Base-by-base conservation (phyloP, 2,797 vertebrate species). In the Florisuga fusca region DNA sequence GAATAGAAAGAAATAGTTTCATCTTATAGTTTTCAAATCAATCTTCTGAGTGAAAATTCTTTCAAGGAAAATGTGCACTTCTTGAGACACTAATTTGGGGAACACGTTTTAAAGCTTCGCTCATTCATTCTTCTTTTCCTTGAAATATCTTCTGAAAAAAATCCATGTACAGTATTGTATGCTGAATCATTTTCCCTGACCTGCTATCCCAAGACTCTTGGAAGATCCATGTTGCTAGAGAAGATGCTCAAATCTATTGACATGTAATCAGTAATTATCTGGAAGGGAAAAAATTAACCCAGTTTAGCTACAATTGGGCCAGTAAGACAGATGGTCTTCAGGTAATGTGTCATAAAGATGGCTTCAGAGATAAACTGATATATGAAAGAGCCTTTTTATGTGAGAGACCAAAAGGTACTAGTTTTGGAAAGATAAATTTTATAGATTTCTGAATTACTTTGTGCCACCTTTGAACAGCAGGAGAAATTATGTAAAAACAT, bases 241-340 rank as follows among this genome's bases (percentile, higher is more conserved):
- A 93, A 81, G 41, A 59, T 88, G 76, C 48, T 94, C 14, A 17
- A 96, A 96, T 45, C 57, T 94, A 59, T 75, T 94, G 90, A 85
- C 27, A 76, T 93, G 90, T 96, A 95, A 93, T 94, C 84, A 84
- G 25, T 83, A 87, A 75, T 46, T 89, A 23, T 81, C 61, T 94
- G 66, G 27, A 87, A 68, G 31, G 41, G 9, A 48, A 74, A 94
- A 79, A 83, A 29, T 6, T 61, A 45, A 10, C 45, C 45, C 45
- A 45, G 19, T n/a, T n/a, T n/a, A n/a, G n/a, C n/a, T n/a, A n/a
- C n/a, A n/a, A n/a, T n/a, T n/a, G n/a, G n/a, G n/a, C n/a, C n/a
- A n/a, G n/a, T n/a, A n/a, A n/a, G n/a, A n/a, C n/a, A n/a, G n/a
- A n/a, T n/a, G n/a, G n/a, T n/a, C n/a, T n/a, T n/a, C n/a, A n/a